Evolutionary conservation across 2,888 invertebrate genomes (phyloP).

Genomic region (Prionchulus punctatus): DNA sequence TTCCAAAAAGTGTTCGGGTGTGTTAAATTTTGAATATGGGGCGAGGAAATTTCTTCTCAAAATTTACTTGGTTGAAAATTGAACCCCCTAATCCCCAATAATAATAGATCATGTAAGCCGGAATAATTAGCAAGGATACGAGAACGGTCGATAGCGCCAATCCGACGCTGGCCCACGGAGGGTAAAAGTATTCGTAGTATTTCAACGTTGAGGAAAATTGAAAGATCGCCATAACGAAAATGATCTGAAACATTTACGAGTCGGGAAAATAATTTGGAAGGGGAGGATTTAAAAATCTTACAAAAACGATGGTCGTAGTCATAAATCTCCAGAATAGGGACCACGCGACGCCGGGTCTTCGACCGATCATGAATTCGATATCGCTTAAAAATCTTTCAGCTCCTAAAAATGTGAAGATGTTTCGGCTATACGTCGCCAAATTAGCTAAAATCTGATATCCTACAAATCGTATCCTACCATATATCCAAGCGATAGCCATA

Average conservation of each 20-base stretch:
- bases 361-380: neutral
- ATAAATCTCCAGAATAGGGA: neutral
- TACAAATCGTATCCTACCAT: neutral
- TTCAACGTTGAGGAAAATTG: neutral
- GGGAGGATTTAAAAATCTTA: neutral
- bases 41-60: neutral
- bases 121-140: neutral
- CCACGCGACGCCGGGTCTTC: neutral
- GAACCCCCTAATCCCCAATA: neutral
- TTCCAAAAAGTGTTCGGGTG: no score
- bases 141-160: neutral
- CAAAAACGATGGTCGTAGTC: neutral
- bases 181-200: neutral
- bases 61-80: neutral
- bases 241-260: neutral
- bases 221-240: neutral
- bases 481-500: neutral
- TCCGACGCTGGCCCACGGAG: neutral
- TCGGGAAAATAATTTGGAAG: neutral
- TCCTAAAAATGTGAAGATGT: neutral
- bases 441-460: no score
- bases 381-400: neutral
- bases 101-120: neutral
- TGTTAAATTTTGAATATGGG: neutral
- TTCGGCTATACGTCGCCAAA: neutral